Percentiles rank a stretch among this genome's conserved stretches.
Conservation (phyloP, 2,797 vertebrate genomes). For the Danio kyathit region DNA sequence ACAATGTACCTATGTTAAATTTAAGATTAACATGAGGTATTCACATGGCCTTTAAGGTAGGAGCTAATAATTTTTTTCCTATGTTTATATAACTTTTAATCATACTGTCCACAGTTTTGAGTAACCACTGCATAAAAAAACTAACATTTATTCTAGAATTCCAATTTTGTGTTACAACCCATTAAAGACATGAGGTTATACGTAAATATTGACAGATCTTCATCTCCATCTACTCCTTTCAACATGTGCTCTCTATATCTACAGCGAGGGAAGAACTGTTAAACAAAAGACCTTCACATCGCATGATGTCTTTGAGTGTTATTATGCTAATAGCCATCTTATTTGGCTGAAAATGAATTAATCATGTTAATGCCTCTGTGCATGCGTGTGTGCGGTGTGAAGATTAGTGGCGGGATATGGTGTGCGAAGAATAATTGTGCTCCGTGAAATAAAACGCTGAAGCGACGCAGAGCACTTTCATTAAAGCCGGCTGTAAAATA, state of each 20-base stretch:
- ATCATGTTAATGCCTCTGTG: constrained; percentile 58
- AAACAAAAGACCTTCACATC: constrained; percentile 25
- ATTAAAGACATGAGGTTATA: background rate
- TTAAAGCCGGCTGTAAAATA: constrained; percentile 56
- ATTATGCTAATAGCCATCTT: constrained; percentile 57
- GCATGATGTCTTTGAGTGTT: constrained; percentile 30
- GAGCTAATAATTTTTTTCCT: too few species aligned
- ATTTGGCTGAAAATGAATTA: constrained; percentile 64
- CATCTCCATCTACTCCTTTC: background rate
- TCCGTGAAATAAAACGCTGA: constrained; percentile 37
- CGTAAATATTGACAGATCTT: background rate
- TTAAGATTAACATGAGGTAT: too few species aligned
- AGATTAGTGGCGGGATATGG: constrained; percentile 36
- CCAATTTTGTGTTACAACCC: background rate
- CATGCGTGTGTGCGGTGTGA: constrained; percentile 19
- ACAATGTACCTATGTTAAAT: too few species aligned
- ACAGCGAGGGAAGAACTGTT: constrained; percentile 19
- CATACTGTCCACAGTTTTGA: too few species aligned
- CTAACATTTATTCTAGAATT: background rate
- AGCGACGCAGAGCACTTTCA: constrained; percentile 47
- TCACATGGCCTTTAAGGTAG: too few species aligned
- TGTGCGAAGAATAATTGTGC: constrained; percentile 52
- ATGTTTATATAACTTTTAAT: too few species aligned
- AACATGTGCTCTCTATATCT: background rate
- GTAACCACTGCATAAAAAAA: too few species aligned